Conservation (phyloP, 2,888 invertebrate genomes). For the Chloromyia formosa region DNA sequence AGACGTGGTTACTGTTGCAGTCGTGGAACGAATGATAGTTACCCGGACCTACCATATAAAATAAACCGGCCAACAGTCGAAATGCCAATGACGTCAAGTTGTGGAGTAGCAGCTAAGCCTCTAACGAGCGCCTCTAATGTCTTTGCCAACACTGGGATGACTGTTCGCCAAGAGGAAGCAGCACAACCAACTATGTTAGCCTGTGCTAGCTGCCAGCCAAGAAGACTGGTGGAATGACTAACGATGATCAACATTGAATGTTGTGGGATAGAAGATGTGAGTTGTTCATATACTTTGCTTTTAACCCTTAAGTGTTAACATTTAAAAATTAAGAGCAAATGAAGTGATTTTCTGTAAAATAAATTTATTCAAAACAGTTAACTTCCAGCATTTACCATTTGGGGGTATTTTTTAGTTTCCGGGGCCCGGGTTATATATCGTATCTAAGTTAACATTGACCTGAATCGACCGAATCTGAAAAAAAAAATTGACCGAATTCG, state of each 20-base stretch:
- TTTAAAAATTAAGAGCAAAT: no score
- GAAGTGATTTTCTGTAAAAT: no score
- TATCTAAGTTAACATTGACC: no score
- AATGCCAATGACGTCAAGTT: conserved; percentile 24
- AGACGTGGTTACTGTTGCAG: background rate
- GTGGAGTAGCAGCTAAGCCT: conserved; percentile 4
- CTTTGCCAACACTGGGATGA: conserved; percentile 33
- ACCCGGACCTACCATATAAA: background rate
- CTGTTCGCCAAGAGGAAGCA: conserved; percentile 24
- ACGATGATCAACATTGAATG: conserved; percentile 16
- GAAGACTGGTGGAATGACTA: conserved; percentile 34
- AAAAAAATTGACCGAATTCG: no score
- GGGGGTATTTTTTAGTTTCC: no score
- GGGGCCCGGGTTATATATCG: no score
- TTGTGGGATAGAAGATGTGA: conserved; percentile 8
- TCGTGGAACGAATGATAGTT: background rate
- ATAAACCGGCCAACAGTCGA: conserved; percentile 31
- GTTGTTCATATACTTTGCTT: background rate
- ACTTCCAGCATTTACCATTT: no score
- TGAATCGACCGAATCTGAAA: no score
- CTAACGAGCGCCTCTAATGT: conserved; percentile 14
- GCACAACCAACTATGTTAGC: conserved; percentile 8
- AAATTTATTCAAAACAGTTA: no score
- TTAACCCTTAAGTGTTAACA: conserved; percentile 12
- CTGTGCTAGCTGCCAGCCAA: conserved; percentile 8